phyloP scores from a whole-genome alignment of 2,797 vertebrate species.

The Enteromius thamalakanensis region DNA sequence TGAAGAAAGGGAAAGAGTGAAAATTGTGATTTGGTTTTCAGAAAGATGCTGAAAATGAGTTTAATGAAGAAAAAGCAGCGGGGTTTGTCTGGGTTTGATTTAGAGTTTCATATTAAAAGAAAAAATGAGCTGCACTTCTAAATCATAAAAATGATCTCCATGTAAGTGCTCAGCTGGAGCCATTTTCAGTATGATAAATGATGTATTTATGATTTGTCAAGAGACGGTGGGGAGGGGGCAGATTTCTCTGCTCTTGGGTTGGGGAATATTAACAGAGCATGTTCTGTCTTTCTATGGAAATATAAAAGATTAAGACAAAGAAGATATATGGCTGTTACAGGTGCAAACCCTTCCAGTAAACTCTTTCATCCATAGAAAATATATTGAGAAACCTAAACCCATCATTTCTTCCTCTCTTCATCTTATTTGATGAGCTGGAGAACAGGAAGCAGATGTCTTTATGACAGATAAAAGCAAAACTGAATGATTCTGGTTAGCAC shows the following conservation, averaged over 20 bases:
- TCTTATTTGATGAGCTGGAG: conserved; percentile 5
- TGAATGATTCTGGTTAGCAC: conserved; percentile 15
- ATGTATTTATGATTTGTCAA: conserved; percentile 41
- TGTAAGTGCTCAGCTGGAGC: conserved; percentile 17
- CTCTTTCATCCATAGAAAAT: conserved; percentile 23
- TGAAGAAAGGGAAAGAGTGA: background rate
- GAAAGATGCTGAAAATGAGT: background rate
- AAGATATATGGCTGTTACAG: conserved; percentile 17
- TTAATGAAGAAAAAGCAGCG: conserved; percentile 6
- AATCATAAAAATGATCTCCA: conserved; percentile 25
- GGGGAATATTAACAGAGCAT: background rate
- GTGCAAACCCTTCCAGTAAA: conserved; percentile 20
- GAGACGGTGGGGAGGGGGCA: background rate
- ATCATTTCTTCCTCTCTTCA: background rate
- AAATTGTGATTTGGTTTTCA: conserved; percentile 13
- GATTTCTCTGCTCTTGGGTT: background rate
- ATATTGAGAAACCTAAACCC: background rate
- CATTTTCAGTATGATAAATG: conserved; percentile 18
- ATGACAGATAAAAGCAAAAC: background rate
- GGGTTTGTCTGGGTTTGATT: background rate
- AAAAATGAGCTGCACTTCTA: conserved; percentile 20
- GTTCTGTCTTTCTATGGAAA: background rate
- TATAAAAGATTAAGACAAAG: background rate
- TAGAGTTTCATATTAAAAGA: conserved; percentile 26
- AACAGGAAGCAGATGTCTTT: conserved; percentile 15